Percentiles rank a stretch among this genome's conserved stretches.
Conservation (phyloP, 2,888 invertebrate genomes). For the Falcaria lacertinaria region DNA sequence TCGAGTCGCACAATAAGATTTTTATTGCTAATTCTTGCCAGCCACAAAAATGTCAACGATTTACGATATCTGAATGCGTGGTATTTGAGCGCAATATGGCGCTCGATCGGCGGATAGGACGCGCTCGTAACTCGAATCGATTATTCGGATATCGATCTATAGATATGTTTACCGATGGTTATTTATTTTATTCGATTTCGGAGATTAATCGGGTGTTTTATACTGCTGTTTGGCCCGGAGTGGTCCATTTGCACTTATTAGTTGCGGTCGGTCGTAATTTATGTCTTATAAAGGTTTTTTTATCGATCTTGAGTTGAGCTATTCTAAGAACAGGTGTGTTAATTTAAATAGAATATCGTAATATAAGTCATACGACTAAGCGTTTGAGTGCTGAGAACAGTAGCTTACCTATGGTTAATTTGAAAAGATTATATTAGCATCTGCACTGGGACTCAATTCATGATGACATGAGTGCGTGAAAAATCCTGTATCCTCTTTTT, state of each 20-base stretch:
- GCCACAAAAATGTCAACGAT: slow-evolving; percentile 53
- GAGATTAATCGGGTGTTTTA: slow-evolving; percentile 49
- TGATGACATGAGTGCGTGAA: too few species aligned
- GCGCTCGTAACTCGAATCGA: slow-evolving; percentile 40
- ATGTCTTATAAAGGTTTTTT: neutral
- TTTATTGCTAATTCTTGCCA: slow-evolving; percentile 41
- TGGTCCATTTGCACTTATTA: neutral
- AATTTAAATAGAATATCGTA: too few species aligned
- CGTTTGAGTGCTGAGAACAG: too few species aligned
- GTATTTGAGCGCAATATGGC: slow-evolving; percentile 31
- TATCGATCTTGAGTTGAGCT: too few species aligned
- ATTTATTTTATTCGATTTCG: slow-evolving; percentile 49
- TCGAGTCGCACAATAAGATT: slow-evolving; percentile 4
- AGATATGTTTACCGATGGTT: slow-evolving; percentile 37
- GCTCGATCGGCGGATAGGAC: slow-evolving; percentile 30
- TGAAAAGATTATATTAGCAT: too few species aligned
- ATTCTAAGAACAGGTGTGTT: too few species aligned
- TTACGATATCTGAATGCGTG: slow-evolving; percentile 44
- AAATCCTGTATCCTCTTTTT: too few species aligned
- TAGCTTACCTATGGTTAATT: too few species aligned
- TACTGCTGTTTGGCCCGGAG: neutral
- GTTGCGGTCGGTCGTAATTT: neutral
- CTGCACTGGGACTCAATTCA: too few species aligned
- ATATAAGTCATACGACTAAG: too few species aligned
- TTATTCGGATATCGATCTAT: slow-evolving; percentile 47